Percentiles rank a stretch among this genome's conserved stretches.
phyloP scores from a whole-genome alignment of 2,113 vertebrate species.

The Hippolais icterina region DNA sequence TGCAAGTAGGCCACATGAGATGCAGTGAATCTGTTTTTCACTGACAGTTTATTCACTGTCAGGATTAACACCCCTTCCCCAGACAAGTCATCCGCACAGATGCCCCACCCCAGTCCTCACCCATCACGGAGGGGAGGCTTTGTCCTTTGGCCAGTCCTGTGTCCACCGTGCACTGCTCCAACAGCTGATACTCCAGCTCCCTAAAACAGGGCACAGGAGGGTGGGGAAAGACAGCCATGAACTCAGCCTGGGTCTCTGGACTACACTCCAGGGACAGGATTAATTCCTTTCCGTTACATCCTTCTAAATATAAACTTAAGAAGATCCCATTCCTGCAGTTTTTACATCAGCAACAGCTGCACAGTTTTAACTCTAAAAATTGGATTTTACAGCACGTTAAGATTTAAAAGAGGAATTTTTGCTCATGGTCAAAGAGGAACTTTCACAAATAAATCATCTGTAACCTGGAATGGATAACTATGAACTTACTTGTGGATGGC shows the following conservation, averaged over 20 bases:
- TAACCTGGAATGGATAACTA: neutral
- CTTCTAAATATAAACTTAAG: neutral
- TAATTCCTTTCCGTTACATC: neutral
- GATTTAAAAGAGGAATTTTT: neutral
- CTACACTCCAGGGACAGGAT: neutral
- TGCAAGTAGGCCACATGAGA: neutral
- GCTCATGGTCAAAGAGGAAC: neutral
- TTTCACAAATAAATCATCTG: neutral
- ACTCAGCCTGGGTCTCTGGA: neutral
- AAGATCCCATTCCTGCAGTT: neutral
- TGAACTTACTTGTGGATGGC: constrained; percentile 92
- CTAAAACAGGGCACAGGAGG: constrained; percentile 61
- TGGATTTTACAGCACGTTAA: neutral
- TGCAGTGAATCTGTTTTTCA: neutral
- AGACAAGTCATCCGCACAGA: neutral
- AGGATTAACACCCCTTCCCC: neutral
- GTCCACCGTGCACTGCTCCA: constrained; percentile 93
- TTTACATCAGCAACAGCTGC: neutral
- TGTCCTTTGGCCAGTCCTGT: constrained; percentile 86
- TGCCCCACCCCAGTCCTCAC: constrained; percentile 68
- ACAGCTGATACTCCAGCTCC: constrained; percentile 85
- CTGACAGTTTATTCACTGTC: neutral
- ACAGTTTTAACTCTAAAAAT: neutral
- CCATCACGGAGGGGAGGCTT: constrained; percentile 85
- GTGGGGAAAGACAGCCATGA: neutral